A percentile compares a stretch with the other conserved stretches of the same genome.
phyloP scores from a whole-genome alignment of 2,113 vertebrate genomes.

The Plecotus auritus region DNA sequence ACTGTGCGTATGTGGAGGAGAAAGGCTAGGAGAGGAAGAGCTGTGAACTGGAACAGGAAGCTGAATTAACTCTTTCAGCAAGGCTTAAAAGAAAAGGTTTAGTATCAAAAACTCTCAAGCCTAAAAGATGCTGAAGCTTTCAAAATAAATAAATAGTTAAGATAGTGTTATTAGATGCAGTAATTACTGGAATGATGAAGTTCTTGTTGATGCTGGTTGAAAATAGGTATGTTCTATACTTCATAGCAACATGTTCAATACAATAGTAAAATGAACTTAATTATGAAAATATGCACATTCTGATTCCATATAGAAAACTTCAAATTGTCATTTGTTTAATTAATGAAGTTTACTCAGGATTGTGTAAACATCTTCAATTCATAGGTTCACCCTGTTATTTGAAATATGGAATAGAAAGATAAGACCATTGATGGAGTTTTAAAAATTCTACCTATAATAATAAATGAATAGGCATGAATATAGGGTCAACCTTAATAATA shows the following conservation, averaged over 20 bases:
- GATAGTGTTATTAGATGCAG: not conserved
- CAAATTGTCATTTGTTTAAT: not conserved
- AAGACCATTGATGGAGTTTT: not conserved
- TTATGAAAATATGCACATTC: not conserved
- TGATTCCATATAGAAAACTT: not conserved
- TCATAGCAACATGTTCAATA: not conserved
- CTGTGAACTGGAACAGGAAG: not conserved
- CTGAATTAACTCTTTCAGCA: not conserved
- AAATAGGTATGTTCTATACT: not conserved
- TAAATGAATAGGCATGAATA: not conserved
- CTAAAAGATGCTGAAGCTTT: not conserved
- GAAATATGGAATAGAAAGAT: not conserved
- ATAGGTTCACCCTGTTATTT: not conserved
- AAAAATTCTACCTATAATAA: not conserved
- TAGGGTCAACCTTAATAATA: not conserved
- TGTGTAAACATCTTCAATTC: not conserved
- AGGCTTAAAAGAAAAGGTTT: constrained; percentile 10
- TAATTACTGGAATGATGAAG: not conserved
- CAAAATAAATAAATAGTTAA: not conserved
- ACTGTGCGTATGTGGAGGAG: not conserved
- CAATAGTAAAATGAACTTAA: not conserved
- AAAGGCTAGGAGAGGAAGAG: not conserved
- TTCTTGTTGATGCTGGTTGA: not conserved
- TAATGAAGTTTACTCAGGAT: not conserved
- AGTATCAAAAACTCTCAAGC: not conserved